Evolutionary conservation across 2,113 vertebrate species (phyloP).

Genomic region (Nothoprocta perdicaria): DNA sequence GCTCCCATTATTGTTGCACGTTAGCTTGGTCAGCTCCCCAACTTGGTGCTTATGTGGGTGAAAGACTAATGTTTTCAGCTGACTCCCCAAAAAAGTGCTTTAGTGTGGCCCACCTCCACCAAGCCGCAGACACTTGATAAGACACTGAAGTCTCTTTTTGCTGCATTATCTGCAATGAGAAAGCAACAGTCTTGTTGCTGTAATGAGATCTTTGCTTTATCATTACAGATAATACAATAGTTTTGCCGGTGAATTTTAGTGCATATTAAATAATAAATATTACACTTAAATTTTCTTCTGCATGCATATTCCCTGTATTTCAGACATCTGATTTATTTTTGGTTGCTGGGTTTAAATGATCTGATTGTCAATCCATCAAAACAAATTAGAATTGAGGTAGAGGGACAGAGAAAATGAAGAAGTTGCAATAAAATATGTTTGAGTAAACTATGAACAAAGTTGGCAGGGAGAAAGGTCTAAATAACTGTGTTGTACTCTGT

Average conservation of each 20-base stretch:
- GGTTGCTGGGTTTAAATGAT: background rate
- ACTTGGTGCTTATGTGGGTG: background rate
- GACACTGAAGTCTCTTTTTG: accelerated
- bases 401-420: background rate
- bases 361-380: background rate
- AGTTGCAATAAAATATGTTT: background rate
- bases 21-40: background rate
- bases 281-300: background rate
- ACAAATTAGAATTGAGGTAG: background rate
- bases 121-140: background rate
- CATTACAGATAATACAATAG: background rate
- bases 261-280: background rate
- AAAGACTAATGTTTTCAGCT: background rate
- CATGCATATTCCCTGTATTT: background rate
- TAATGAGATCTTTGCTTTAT: background rate
- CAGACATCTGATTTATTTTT: background rate
- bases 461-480: background rate
- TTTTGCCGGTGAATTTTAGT: background rate
- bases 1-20: background rate
- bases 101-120: background rate
- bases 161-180: background rate
- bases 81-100: background rate
- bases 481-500: background rate
- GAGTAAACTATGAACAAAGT: background rate
- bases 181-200: background rate